Conservation (phyloP, 2,888 invertebrate species). For the Lepidocyrtoides sp. region DNA sequence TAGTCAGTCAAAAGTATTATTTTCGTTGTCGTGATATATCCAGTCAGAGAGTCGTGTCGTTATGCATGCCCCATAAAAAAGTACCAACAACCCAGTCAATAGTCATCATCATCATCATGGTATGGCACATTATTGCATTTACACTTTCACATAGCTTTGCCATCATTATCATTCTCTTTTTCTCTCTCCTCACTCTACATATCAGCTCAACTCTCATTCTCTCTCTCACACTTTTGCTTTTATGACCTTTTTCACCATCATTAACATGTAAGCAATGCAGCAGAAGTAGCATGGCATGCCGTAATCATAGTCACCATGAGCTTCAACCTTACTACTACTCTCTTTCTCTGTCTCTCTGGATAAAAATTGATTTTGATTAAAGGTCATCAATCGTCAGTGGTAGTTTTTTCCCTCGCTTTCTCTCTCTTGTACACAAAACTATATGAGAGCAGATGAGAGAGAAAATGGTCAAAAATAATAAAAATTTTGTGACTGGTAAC, state of each 20-base stretch:
- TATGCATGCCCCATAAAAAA: not conserved
- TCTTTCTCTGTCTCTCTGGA: constrained; percentile 40
- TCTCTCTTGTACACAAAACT: not conserved
- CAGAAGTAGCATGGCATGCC: not conserved
- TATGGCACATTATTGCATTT: constrained; percentile 25
- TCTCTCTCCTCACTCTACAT: too few species aligned
- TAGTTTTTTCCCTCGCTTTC: not conserved
- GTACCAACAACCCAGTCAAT: not conserved
- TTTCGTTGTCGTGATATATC: constrained; percentile 43
- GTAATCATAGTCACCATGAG: constrained; percentile 21
- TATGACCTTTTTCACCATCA: constrained; percentile 60
- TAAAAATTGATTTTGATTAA: constrained; percentile 86
- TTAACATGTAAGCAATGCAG: constrained; percentile 13
- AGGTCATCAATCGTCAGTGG: constrained; percentile 85
- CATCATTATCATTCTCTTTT: constrained; percentile 42
- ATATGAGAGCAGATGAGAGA: constrained; percentile 50
- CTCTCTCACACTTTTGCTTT: constrained; percentile 51
- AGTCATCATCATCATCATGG: constrained; percentile 29
- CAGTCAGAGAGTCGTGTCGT: not conserved
- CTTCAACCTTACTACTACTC: too few species aligned
- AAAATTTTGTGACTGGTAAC: constrained; percentile 47
- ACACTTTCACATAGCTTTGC: not conserved
- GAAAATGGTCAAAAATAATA: constrained; percentile 80
- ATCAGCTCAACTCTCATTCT: constrained; percentile 72
- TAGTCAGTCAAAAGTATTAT: constrained; percentile 52